phyloP scores from a whole-genome alignment of 2,797 vertebrate species.

The Phoeniculus purpureus region DNA sequence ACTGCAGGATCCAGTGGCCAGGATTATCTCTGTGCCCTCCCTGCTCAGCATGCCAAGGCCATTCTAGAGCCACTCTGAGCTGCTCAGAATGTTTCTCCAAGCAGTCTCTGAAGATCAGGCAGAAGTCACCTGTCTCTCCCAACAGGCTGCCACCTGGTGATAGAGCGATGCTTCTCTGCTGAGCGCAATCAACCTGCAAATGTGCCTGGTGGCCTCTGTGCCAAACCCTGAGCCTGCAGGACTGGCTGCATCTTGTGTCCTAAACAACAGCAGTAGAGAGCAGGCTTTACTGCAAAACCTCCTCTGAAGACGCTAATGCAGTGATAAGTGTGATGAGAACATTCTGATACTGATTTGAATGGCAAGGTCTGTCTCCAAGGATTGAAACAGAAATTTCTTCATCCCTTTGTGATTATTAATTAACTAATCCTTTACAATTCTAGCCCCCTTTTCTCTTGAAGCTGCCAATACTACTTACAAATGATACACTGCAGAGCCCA shows the following conservation, averaged over 20 bases:
- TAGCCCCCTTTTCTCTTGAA: not conserved
- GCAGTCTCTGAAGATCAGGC: not conserved
- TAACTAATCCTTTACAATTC: not conserved
- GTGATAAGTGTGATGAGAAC: not conserved
- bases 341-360: not conserved
- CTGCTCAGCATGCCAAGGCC: not conserved
- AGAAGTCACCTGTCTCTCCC: not conserved
- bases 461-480: not conserved
- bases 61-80: not conserved
- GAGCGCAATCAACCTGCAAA: not conserved
- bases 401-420: not conserved
- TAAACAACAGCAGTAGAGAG: not conserved
- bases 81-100: not conserved
- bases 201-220: not conserved
- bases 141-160: constrained; percentile 18
- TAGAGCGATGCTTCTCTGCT: not conserved
- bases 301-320: not conserved
- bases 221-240: not conserved
- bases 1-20: not conserved
- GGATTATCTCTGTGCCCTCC: not conserved
- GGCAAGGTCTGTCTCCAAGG: not conserved
- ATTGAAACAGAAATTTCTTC: not conserved
- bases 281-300: not conserved
- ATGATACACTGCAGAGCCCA: not conserved
- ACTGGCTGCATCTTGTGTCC: not conserved